Conservation (phyloP, 2,113 vertebrate genomes). For the Catharus minimus region DNA sequence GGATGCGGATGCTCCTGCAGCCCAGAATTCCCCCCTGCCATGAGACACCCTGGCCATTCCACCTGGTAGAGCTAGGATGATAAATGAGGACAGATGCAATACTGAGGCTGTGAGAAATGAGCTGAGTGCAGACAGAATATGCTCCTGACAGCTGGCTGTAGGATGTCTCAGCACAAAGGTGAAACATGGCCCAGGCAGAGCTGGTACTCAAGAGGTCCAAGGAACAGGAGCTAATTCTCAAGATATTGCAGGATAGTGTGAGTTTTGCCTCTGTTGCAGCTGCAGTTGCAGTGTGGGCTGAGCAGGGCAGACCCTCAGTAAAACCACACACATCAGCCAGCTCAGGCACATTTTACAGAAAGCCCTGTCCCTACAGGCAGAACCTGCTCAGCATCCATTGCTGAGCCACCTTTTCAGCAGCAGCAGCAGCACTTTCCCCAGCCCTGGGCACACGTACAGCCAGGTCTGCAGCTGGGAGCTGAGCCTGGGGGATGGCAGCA, state of each 20-base stretch:
- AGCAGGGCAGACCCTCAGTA: neutral
- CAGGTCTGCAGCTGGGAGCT: neutral
- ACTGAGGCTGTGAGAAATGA: neutral
- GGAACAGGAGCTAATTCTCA: neutral
- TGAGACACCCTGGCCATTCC: neutral
- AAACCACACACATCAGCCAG: neutral
- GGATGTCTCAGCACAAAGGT: neutral
- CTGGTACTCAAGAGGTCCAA: neutral
- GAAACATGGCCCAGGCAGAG: neutral
- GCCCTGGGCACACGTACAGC: fast-evolving
- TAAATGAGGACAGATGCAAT: neutral
- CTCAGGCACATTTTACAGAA: neutral
- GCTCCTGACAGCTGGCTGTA: neutral
- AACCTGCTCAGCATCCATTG: neutral
- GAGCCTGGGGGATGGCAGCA: neutral
- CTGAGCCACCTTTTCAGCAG: neutral
- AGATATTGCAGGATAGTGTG: neutral
- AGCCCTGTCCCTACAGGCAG: neutral
- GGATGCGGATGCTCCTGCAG: neutral
- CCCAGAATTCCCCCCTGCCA: neutral
- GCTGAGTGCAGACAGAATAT: neutral
- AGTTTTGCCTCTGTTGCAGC: neutral
- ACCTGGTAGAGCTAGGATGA: neutral
- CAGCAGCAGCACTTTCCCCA: neutral
- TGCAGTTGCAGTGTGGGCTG: neutral